phyloP scores from a whole-genome alignment of 1,140 invertebrate species.

The Lepidurus apus region DNA sequence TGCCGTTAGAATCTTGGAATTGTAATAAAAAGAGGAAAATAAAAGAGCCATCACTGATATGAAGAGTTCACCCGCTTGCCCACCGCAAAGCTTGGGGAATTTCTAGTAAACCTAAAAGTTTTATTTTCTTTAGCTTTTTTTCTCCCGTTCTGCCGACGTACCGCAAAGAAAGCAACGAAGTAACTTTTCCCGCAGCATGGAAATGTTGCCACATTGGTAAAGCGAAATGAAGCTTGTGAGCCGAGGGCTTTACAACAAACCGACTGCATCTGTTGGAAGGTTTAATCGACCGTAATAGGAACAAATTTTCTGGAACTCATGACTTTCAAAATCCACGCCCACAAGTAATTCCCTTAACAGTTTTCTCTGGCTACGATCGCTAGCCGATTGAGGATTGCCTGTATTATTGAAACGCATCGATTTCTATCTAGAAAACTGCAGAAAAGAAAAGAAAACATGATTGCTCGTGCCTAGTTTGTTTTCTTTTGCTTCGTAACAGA shows the following conservation, averaged over 20 bases:
- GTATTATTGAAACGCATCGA: too few species aligned
- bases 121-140: background rate
- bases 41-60: too few species aligned
- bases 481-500: too few species aligned
- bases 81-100: too few species aligned
- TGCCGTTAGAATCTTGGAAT: too few species aligned
- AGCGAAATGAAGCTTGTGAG: conserved; percentile 21
- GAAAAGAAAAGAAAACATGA: too few species aligned
- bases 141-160: background rate
- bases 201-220: conserved; percentile 22
- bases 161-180: background rate
- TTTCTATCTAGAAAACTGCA: too few species aligned
- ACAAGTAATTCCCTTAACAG: background rate
- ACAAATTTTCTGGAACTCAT: conserved; percentile 22
- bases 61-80: too few species aligned
- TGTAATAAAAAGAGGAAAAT: too few species aligned
- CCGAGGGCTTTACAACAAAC: conserved; percentile 14
- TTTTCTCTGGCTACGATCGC: too few species aligned
- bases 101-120: background rate
- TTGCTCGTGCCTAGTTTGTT: too few species aligned
- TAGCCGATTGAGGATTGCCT: too few species aligned
- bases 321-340: conserved; percentile 14
- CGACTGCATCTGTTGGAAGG: conserved; percentile 17
- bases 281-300: conserved; percentile 19
- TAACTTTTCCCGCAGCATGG: conserved; percentile 1